Percentiles rank a stretch among this genome's conserved stretches.
phyloP scores from a whole-genome alignment of 2,113 vertebrate species.

The Platichthys flesus region DNA sequence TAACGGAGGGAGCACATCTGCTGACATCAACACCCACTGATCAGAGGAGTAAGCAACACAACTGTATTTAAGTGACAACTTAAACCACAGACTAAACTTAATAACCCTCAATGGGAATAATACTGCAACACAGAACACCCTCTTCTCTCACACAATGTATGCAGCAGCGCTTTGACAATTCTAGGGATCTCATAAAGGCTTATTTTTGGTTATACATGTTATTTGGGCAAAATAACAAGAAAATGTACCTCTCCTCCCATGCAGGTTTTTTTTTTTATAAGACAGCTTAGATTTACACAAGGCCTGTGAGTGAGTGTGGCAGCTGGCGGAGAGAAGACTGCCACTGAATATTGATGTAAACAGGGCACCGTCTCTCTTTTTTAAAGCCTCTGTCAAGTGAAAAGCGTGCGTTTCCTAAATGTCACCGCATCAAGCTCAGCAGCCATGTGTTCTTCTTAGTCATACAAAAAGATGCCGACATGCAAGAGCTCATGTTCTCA shows the following conservation, averaged over 20 bases:
- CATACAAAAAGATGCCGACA: not conserved
- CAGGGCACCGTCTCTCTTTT: not conserved
- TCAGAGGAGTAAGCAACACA: constrained; percentile 24
- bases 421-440: not conserved
- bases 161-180: constrained; percentile 21
- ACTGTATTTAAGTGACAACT: constrained; percentile 57
- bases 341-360: not conserved
- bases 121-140: constrained; percentile 23
- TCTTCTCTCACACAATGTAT: not conserved
- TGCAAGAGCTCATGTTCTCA: not conserved
- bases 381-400: not conserved
- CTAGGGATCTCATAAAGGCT: not conserved
- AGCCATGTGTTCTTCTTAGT: not conserved
- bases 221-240: not conserved
- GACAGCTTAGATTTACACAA: constrained; percentile 5
- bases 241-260: not conserved
- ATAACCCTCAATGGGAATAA: constrained; percentile 60
- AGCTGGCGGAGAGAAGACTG: not conserved
- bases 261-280: not conserved
- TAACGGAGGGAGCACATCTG: constrained; percentile 17
- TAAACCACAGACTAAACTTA: constrained; percentile 46
- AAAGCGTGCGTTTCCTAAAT: constrained; percentile 1
- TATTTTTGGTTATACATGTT: constrained; percentile 22
- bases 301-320: constrained; percentile 11
- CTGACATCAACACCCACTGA: constrained; percentile 45